Base-by-base conservation (phyloP, 35 echinoderm and acorn worm genomes). In the Acanthaster planci region DNA sequence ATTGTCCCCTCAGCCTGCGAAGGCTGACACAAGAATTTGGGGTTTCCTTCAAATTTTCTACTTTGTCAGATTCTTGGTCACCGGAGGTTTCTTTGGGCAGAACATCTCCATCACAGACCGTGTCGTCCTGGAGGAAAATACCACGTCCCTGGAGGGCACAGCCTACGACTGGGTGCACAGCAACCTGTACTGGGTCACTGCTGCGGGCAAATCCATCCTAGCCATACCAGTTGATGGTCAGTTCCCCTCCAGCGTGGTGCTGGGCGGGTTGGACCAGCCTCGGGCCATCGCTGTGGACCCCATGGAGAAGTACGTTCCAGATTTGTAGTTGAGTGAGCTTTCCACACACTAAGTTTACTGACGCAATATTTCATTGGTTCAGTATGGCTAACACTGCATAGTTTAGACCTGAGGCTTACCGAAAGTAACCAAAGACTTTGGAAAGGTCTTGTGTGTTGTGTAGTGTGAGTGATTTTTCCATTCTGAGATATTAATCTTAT, bases 161-260 rank as follows among this genome's bases (percentile, higher is more conserved):
- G 93, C 88, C 9, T 94, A 86, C 77, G 93, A 94, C 89, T 94
- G 93, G 93, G 40, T 94, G 8, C 64, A 77, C 34, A 37, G 47
- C 1, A 94, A 94, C 75, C 38, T 94, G 5, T 94, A 94, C 89
- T 94, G 88, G 84, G 78, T 90, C 26, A 85, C 87, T 39, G 82
- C 87, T 7, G 84, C 38, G 0, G 30, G 76, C 0, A 67, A 76
- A n/a, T 82, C 90, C 16, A 85, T 85, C 79, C 83, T 87, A 19
- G 64, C 78, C 10, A 78, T 84, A 7, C 78, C 78, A 6, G 14
- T 31, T 34, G 79, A 90, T 39, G 93, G 93, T 5, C 58, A 51
- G 80, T 31, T 86, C 23, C 39, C 83, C 19, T 55, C 76, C 6
- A 22, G 14, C 8, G 22, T 90, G 21, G 26, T 94, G 3, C 42